Evolutionary conservation across 2,888 invertebrate species (phyloP), one percentile per base, ranked within the genome.

Genomic region (Pilophorus perplexus): DNA sequence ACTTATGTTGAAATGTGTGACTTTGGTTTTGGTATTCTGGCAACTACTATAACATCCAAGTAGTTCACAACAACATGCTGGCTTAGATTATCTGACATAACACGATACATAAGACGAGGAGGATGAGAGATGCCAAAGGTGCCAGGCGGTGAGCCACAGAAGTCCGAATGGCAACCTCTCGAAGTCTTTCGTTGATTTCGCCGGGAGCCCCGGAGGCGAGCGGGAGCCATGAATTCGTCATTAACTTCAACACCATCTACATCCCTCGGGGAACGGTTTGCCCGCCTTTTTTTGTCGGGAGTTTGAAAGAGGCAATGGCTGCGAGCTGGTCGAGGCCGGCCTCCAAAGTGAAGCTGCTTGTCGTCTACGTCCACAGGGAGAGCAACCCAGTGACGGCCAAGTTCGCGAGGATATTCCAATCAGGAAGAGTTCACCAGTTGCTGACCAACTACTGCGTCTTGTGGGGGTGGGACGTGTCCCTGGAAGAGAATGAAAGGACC

Each of bases 391-490:
- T 40, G 37, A 16, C 59, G 2, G 27, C 14, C n/a, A 27, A 23
- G 1, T 59, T 59, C 42, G 8, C 25, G 2, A 42, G 25, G 25
- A 59, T 59, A 8, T 59, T 59, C 42, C 44, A 10, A n/a, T 59
- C 59, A 1, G 25, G 25, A 8, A 16, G 23, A 2, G 59, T 59
- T 20, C 22, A 23, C n/a, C 23, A 59, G 59, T 14, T 59, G 42
- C 42, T 59, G 16, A 4, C n/a, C 16, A 14, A 27, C 1, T 14
- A 59, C 27, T 59, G 59, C 42, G 25, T 59, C 3, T 27, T 59
- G 16, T 59, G 59, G 59, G 59, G 59, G 2, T 59, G 59, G 59
- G 59, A 59, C 14, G n/a, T 59, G 59, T 42, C 59, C n/a, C n/a
- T 23, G 6, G 59, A 40, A 16, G 20, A 12, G 16, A 59, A 59